Percentiles rank a stretch among this genome's conserved stretches.
These are phyloP conservation scores for Drosophila suboccidentalis DNA, from an alignment of 2,888 invertebrate species.

Conservation along the genomic window DNA sequence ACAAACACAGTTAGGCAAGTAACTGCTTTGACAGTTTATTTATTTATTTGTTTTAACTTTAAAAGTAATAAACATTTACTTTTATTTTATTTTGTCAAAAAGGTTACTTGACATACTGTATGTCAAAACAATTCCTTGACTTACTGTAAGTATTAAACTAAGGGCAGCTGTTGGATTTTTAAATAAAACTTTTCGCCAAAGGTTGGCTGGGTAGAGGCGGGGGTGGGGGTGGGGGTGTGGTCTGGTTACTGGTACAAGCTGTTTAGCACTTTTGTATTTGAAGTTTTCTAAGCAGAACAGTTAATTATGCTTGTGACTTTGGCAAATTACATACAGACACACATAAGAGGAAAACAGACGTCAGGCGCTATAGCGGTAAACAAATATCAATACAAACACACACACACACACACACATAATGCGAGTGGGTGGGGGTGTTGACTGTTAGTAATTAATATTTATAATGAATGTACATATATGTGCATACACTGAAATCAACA, in stretches of 20 bases:
- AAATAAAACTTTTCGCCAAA: conserved; percentile 32
- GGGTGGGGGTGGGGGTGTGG: background rate
- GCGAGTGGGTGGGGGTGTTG: conserved; percentile 7
- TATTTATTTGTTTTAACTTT: no score
- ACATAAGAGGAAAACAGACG: conserved; percentile 51
- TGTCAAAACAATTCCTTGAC: background rate
- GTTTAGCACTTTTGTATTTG: conserved; percentile 10
- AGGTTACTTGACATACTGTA: background rate
- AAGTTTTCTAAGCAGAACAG: conserved; percentile 38
- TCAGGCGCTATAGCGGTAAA: conserved; percentile 54
- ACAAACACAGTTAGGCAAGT: background rate
- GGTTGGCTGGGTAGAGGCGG: background rate
- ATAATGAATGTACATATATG: conserved; percentile 25
- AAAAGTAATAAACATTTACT: no score
- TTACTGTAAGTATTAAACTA: background rate
- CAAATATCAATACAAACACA: conserved; percentile 43
- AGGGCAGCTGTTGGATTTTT: conserved; percentile 48
- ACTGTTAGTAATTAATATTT: conserved; percentile 62
- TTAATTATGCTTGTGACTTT: conserved; percentile 71
- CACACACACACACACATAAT: conserved; percentile 33
- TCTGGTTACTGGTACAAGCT: background rate
- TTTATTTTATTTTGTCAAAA: background rate
- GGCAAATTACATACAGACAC: conserved; percentile 38
- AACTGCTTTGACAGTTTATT: background rate
- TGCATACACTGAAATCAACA: background rate